Conservation (phyloP, 2,888 invertebrate genomes). For the Ferdinandea cuprea region DNA sequence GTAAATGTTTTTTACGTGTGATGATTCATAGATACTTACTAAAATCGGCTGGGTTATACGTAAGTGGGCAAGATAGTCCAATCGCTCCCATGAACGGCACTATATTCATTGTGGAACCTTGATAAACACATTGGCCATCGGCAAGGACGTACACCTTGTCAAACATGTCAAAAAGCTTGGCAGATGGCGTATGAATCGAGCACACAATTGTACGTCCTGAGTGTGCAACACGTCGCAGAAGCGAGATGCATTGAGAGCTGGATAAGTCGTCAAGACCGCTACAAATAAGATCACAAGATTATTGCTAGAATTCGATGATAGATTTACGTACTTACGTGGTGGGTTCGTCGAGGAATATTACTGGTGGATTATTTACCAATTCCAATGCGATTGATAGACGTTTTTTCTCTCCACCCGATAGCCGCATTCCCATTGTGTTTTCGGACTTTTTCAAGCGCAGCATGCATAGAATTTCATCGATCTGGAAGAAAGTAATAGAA, state of each 20-base stretch:
- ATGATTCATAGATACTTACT: constrained; percentile 86
- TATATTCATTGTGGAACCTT: constrained; percentile 90
- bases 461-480: constrained; percentile 92
- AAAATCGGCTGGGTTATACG: constrained; percentile 98
- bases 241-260: constrained; percentile 92
- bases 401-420: constrained; percentile 97
- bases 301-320: constrained; percentile 15
- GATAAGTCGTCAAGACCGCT: constrained; percentile 96
- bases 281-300: constrained; percentile 76
- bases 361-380: constrained; percentile 95
- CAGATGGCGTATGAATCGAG: constrained; percentile 98
- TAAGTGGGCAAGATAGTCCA: constrained; percentile 93
- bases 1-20: not conserved
- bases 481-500: constrained; percentile 84
- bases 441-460: constrained; percentile 89
- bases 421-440: constrained; percentile 88
- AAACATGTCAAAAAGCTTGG: constrained; percentile 94
- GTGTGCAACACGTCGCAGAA: constrained; percentile 92
- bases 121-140: constrained; percentile 94
- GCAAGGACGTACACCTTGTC: constrained; percentile 95
- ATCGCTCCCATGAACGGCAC: constrained; percentile 91
- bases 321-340: constrained; percentile 89
- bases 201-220: constrained; percentile 96
- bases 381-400: constrained; percentile 96
- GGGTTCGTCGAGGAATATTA: constrained; percentile 97